A percentile compares a stretch with the other conserved stretches of the same genome.
phyloP scores from a whole-genome alignment of 2,888 invertebrate genomes.

The Brenthis ino region DNA sequence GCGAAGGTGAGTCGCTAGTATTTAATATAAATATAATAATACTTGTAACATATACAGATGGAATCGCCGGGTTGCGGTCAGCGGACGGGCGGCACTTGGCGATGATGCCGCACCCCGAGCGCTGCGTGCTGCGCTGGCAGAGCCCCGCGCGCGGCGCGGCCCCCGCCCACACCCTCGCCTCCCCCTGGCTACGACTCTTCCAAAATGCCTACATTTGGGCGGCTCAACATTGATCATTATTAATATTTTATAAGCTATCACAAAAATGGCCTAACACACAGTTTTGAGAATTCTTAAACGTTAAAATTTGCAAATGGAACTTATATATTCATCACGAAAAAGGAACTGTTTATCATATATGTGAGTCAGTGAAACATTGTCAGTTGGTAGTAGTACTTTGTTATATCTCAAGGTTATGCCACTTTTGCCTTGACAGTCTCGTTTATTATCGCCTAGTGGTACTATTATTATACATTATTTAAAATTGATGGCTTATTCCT shows the following conservation, averaged over 20 bases:
- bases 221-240: conserved; percentile 51
- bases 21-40: neutral
- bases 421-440: too few relatives aligned
- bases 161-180: conserved; percentile 80
- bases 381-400: too few relatives aligned
- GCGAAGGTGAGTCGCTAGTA: too few relatives aligned
- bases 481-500: too few relatives aligned
- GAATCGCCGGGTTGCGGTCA: conserved; percentile 95
- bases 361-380: too few relatives aligned
- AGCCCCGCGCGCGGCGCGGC: conserved; percentile 85
- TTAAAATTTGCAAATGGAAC: too few relatives aligned
- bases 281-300: too few relatives aligned
- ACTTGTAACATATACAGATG: conserved; percentile 72
- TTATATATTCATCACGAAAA: too few relatives aligned
- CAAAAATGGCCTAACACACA: neutral
- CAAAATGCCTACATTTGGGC: conserved; percentile 92
- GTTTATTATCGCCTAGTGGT: too few relatives aligned
- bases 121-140: conserved; percentile 94
- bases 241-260: neutral
- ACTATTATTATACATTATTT: too few relatives aligned
- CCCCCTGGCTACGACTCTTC: conserved; percentile 97
- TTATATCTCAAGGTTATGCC: too few relatives aligned
- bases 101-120: conserved; percentile 99
- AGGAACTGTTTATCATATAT: too few relatives aligned
- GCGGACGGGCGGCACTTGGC: conserved; percentile 96